These are phyloP conservation scores for Drosophila dunni DNA, from an alignment of 1,140 invertebrate genomes.

Conservation along the genomic window DNA sequence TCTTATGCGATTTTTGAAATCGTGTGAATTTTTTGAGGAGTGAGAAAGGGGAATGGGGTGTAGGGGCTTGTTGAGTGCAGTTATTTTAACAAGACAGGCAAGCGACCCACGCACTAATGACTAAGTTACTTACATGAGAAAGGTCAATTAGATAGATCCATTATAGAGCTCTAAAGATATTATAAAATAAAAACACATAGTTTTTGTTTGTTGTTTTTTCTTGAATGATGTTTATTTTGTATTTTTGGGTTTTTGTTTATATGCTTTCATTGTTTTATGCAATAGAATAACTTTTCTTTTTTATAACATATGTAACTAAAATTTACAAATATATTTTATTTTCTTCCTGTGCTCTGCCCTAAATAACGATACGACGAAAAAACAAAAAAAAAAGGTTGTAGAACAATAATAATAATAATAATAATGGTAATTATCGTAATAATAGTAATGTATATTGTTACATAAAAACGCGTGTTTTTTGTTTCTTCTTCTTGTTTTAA, in stretches of 20 bases:
- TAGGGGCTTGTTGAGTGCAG: neutral
- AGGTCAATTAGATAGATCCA: neutral
- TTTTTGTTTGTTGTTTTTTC: constrained; percentile 8
- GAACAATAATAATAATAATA: constrained; percentile 16
- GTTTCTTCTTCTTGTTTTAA: constrained; percentile 1
- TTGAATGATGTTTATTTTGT: constrained; percentile 47
- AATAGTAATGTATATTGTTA: constrained; percentile 35
- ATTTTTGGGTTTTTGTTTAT: constrained; percentile 36
- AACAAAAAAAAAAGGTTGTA: constrained; percentile 28
- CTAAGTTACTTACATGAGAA: neutral
- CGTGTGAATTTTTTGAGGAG: constrained; percentile 3
- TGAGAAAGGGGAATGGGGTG: neutral
- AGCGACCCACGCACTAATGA: constrained; percentile 1
- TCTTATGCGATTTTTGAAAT: constrained; percentile 14
- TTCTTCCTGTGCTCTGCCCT: constrained; percentile 50
- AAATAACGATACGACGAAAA: constrained; percentile 42
- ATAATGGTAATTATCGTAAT: constrained; percentile 20
- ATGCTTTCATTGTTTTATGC: constrained; percentile 36
- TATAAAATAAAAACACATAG: constrained; percentile 18
- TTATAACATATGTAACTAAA: constrained; percentile 50
- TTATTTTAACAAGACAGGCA: neutral
- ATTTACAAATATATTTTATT: constrained; percentile 48
- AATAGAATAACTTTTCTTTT: constrained; percentile 43
- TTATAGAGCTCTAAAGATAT: no score
- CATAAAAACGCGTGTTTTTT: constrained; percentile 26